phyloP scores from a whole-genome alignment of 2,113 vertebrate genomes.

The Colaptes auratus region DNA sequence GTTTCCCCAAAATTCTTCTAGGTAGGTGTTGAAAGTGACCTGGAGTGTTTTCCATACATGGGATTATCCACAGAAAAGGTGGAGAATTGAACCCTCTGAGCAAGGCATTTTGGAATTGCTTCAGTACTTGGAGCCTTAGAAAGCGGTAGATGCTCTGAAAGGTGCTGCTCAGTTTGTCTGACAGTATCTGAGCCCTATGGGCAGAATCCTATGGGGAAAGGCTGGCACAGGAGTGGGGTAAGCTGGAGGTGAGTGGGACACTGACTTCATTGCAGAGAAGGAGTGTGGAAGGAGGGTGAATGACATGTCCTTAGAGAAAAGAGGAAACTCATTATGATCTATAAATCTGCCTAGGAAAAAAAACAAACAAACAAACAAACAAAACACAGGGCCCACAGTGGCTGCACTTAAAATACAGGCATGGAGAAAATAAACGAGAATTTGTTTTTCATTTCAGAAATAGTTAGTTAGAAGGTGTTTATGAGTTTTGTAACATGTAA shows the following conservation, averaged over 20 bases:
- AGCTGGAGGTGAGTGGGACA: neutral
- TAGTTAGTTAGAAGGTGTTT: neutral
- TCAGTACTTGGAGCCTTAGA: neutral
- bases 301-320: neutral
- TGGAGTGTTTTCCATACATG: neutral
- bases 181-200: neutral
- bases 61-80: neutral
- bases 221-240: accelerated
- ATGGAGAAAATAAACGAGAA: neutral
- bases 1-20: neutral
- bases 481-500: neutral
- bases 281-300: neutral
- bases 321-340: neutral
- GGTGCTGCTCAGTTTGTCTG: neutral
- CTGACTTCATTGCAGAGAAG: neutral
- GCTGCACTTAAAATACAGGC: neutral
- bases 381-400: no score
- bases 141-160: neutral
- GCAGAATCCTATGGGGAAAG: neutral
- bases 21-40: neutral
- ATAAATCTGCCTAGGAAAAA: neutral
- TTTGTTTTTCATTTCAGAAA: neutral
- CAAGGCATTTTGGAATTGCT: neutral
- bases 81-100: neutral
- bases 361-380: neutral